Conservation (phyloP, 64 coral and sea anemone genomes). For the Acropora tenuis region DNA sequence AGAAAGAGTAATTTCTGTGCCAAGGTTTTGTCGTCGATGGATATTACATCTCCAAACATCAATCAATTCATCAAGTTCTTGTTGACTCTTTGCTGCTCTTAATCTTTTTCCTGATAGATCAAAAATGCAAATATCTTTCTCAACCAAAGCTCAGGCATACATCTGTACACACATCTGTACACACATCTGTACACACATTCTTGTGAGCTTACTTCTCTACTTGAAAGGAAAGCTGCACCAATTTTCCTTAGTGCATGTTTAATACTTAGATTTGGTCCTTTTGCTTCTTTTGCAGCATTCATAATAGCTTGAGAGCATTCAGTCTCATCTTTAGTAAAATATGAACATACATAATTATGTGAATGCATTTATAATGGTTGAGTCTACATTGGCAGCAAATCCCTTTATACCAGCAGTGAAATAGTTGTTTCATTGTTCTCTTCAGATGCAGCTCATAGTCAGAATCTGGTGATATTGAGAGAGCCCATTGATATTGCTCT, state of each 20-base stretch:
- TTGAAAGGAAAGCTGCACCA: slow-evolving; percentile 65
- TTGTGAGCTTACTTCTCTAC: slow-evolving; percentile 76
- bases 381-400: slow-evolving; percentile 57
- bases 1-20: slow-evolving; percentile 24
- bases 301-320: slow-evolving; percentile 75
- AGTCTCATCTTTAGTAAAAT: slow-evolving; percentile 65
- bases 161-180: slow-evolving; percentile 59
- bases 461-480: slow-evolving; percentile 7
- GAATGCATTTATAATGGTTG: slow-evolving; percentile 43
- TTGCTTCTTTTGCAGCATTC: slow-evolving; percentile 78
- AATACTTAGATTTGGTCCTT: slow-evolving; percentile 70
- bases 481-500: slow-evolving; percentile 50
- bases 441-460: slow-evolving; percentile 6
- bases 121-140: slow-evolving; percentile 65
- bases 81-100: neutral
- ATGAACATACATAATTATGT: slow-evolving; percentile 34
- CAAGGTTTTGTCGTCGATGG: slow-evolving; percentile 38
- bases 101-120: slow-evolving; percentile 16
- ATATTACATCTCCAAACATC: slow-evolving; percentile 41
- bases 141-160: slow-evolving; percentile 59
- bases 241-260: slow-evolving; percentile 51
- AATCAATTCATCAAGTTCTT: no score
- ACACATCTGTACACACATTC: slow-evolving; percentile 70
- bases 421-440: slow-evolving; percentile 24
- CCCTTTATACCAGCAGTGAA: slow-evolving; percentile 50